Conservation (phyloP, 2,888 invertebrate species). For the Seira ritae region DNA sequence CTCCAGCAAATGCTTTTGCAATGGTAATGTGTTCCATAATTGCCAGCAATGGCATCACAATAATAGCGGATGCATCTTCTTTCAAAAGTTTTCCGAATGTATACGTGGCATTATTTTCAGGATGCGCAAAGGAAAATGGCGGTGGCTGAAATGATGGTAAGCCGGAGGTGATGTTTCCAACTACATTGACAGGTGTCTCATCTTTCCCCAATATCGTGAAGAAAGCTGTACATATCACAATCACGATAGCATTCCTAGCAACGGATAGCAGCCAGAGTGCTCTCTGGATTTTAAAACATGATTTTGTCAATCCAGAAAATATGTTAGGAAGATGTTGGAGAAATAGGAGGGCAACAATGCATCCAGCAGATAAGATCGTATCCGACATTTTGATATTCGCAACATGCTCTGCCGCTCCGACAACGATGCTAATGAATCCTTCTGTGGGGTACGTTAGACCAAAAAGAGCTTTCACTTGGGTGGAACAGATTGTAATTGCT, state of each 20-base stretch:
- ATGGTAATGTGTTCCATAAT: constrained; percentile 94
- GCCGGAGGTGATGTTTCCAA: constrained; percentile 80
- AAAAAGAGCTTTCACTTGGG: constrained; percentile 90
- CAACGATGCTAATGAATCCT: constrained; percentile 85
- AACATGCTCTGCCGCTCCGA: constrained; percentile 83
- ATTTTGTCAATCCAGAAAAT: constrained; percentile 42
- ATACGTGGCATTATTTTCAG: constrained; percentile 77
- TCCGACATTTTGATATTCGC: constrained; percentile 83
- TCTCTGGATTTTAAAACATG: constrained; percentile 76
- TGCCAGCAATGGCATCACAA: constrained; percentile 89
- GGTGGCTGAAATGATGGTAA: constrained; percentile 50
- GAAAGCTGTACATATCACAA: constrained; percentile 82
- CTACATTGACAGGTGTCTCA: constrained; percentile 62
- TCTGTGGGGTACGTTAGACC: constrained; percentile 82
- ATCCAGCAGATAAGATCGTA: constrained; percentile 82
- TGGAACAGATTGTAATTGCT: constrained; percentile 90
- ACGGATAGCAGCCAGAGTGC: constrained; percentile 85
- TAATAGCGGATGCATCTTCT: constrained; percentile 88
- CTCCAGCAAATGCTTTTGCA: constrained; percentile 87
- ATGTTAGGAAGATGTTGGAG: constrained; percentile 58
- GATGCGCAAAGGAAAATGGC: constrained; percentile 77
- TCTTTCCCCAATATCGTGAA: constrained; percentile 52
- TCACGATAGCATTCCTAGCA: constrained; percentile 86
- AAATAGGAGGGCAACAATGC: constrained; percentile 83
- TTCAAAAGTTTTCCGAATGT: constrained; percentile 84